Evolutionary conservation across 2,797 vertebrate genomes (phyloP).

Genomic region (Poeciliopsis gracilis): DNA sequence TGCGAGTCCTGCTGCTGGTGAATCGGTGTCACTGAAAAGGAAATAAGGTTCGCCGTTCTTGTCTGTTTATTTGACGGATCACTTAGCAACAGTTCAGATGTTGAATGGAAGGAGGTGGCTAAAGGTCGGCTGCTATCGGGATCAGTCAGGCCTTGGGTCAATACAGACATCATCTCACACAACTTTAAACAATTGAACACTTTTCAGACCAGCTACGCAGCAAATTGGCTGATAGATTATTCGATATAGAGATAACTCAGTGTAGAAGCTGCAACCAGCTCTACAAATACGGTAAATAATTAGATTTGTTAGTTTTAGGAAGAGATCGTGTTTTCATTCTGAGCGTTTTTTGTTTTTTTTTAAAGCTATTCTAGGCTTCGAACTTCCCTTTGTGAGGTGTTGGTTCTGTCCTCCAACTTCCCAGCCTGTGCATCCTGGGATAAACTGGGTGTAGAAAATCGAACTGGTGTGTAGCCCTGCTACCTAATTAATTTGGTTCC

Average conservation of each 20-base stretch:
- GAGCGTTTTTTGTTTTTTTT: not conserved
- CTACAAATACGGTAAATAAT: not conserved
- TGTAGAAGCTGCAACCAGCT: not conserved
- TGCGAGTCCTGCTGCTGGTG: not conserved
- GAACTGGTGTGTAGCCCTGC: constrained; percentile 17
- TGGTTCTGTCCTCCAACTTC: constrained; percentile 1
- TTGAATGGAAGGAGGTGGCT: too few species aligned
- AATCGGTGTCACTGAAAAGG: not conserved
- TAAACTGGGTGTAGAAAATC: constrained; percentile 29
- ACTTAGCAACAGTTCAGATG: not conserved
- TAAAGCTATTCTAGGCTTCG: not conserved
- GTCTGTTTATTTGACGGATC: not conserved
- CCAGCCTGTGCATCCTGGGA: constrained; percentile 27
- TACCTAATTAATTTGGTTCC: constrained; percentile 52
- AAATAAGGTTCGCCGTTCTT: not conserved
- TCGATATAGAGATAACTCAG: not conserved
- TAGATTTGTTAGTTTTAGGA: not conserved
- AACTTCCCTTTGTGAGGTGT: not conserved
- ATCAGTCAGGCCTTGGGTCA: not conserved
- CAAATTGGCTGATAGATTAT: not conserved
- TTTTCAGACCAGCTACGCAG: not conserved
- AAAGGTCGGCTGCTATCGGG: not conserved
- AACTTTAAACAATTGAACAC: not conserved
- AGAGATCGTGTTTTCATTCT: not conserved
- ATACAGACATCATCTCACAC: not conserved